Base-by-base conservation (phyloP, 2,113 vertebrate genomes). In the Spizaetus ornatus region DNA sequence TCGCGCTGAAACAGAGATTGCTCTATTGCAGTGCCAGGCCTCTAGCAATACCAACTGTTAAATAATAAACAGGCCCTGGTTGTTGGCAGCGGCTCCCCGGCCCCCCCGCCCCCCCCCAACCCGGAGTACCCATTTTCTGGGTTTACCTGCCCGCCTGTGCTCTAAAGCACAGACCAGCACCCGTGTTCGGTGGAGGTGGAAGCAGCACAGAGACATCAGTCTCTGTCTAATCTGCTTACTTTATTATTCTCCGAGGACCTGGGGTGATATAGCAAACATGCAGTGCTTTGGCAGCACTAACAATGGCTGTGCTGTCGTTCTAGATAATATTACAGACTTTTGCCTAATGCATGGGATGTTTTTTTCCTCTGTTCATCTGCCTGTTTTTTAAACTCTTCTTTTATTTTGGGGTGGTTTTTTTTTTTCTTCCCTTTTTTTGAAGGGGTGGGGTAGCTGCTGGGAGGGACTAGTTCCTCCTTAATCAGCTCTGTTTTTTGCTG, bases 1-100 rank as follows among this genome's bases (percentile, higher is more conserved):
- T 98, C 94, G 90, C 91, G 47, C 97, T 98, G 98, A 97, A 98
- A 94, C 98, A 98, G 98, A 98, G 97, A 98, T 97, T 96, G 97
- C 97, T 98, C 97, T 98, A 96, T 98, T 97, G 97, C 95, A 59
- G 96, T 98, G 98, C 98, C 98, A 98, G 98, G 98, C 97, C 98
- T 98, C 98, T 95, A 98, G 98, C 98, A 97, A 97, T 98, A 98
- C 98, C 98, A 98, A 98, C 98, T 98, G 98, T 98, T 98, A 98
- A 98, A 98, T 98, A 98, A 98, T 98, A 98, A 98, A 98, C 98
- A 98, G 98, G 97, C 98, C 97, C 97, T 94, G 97, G 96, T 96
- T 98, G 94, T 83, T 98, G 98, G 98, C 98, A 98, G 97, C 32
- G 9, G 97, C 79, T 96, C 65, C 43, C 15, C 5, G 11, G 36